Percentiles rank a stretch among this genome's conserved stretches.
phyloP scores from a whole-genome alignment of 2,888 invertebrate genomes.

The Metallyticus violacea region DNA sequence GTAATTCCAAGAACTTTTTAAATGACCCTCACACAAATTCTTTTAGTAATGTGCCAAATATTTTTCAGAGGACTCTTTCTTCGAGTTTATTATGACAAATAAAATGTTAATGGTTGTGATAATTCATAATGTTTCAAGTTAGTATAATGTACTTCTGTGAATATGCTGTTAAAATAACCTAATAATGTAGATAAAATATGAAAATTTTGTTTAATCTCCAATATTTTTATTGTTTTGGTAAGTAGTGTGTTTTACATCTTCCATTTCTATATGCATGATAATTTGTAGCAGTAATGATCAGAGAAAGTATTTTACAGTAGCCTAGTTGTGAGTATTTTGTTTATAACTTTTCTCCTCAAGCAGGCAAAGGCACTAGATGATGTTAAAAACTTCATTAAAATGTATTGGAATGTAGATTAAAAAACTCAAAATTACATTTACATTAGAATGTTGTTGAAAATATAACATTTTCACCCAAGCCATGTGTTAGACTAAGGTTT shows the following conservation, averaged over 20 bases:
- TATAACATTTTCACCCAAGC: no score
- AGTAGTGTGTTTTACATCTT: no score
- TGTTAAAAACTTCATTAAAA: no score
- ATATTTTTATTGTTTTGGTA: neutral
- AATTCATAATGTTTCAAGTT: neutral
- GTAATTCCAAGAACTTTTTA: no score
- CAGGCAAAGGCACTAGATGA: no score
- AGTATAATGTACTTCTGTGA: neutral
- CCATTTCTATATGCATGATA: neutral
- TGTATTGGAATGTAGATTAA: no score
- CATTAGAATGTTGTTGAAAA: no score
- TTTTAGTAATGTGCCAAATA: neutral
- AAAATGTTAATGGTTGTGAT: neutral
- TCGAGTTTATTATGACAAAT: neutral
- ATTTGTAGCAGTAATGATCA: neutral
- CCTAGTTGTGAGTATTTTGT: neutral
- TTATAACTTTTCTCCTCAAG: neutral
- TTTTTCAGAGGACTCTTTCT: neutral
- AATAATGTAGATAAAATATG: neutral
- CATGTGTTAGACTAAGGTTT: no score
- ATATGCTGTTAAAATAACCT: neutral
- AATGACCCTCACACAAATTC: no score
- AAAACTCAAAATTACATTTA: no score
- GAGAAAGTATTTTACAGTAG: neutral
- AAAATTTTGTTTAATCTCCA: neutral